phyloP scores from a whole-genome alignment of 2,797 vertebrate genomes.

The Mico argentatus region DNA sequence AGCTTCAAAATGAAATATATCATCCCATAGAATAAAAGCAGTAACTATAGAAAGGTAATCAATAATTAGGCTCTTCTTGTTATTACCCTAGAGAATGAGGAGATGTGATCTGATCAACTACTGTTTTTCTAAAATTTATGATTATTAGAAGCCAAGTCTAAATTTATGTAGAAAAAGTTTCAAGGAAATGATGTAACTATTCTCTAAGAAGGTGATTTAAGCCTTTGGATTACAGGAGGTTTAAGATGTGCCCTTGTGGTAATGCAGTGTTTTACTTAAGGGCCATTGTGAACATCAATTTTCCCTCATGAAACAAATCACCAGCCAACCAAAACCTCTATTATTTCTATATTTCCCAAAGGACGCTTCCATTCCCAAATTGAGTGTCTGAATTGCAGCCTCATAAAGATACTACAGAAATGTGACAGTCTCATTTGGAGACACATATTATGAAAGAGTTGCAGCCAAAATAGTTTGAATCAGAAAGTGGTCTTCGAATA shows the following conservation, averaged over 20 bases:
- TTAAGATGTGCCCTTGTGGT: constrained; percentile 51
- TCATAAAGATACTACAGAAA: neutral
- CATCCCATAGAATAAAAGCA: neutral
- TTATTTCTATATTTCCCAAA: constrained; percentile 49
- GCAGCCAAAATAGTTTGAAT: neutral
- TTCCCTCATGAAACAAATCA: constrained; percentile 56
- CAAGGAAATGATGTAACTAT: constrained; percentile 11
- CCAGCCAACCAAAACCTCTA: constrained; percentile 40
- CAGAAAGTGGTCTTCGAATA: neutral
- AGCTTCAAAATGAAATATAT: constrained; percentile 15
- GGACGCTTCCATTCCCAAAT: constrained; percentile 37
- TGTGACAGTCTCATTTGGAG: constrained; percentile 18
- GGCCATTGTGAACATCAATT: constrained; percentile 36
- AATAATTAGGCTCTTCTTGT: neutral
- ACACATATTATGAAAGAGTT: neutral
- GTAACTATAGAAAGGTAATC: neutral
- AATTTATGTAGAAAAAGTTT: constrained; percentile 19
- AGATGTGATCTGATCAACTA: neutral
- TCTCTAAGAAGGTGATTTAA: constrained; percentile 45
- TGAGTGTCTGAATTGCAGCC: constrained; percentile 22
- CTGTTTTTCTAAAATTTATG: neutral
- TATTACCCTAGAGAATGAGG: neutral
- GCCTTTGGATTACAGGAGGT: constrained; percentile 48
- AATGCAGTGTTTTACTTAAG: constrained; percentile 47
- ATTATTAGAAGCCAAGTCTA: neutral